A percentile compares a stretch with the other conserved stretches of the same genome.
Evolutionary conservation across 2,113 vertebrate genomes (phyloP).

Genomic region (Cephalopterus ornatus): DNA sequence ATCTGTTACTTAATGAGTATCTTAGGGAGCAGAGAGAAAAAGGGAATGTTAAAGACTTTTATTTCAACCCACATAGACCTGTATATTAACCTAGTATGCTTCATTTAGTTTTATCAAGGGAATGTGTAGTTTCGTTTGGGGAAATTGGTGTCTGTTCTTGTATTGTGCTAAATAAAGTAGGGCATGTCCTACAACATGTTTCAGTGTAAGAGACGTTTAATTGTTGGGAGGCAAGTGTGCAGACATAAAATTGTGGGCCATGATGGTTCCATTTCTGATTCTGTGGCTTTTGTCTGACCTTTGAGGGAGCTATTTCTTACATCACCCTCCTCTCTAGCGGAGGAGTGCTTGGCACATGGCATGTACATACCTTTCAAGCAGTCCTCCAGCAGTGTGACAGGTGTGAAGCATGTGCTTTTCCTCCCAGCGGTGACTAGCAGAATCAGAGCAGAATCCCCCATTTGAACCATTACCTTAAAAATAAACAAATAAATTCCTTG

Average conservation of each 20-base stretch:
- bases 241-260: not conserved
- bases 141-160: not conserved
- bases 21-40: not conserved
- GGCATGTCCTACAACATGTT: not conserved
- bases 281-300: not conserved
- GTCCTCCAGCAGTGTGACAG: not conserved
- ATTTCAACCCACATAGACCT: not conserved
- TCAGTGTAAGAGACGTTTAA: not conserved
- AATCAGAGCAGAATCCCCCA: not conserved
- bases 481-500: not conserved
- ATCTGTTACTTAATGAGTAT: constrained; percentile 30
- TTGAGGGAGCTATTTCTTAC: not conserved
- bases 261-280: not conserved
- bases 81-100: not conserved
- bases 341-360: rapidly evolving
- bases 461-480: not conserved
- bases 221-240: not conserved
- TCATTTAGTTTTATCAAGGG: not conserved
- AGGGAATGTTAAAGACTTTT: not conserved
- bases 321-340: rapidly evolving
- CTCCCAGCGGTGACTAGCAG: not conserved
- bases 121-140: not conserved
- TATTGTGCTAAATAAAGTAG: not conserved
- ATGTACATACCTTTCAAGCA: not conserved
- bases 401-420: not conserved